Evolutionary conservation across 2,888 invertebrate species (phyloP).

Genomic region (Lymantria dispar): DNA sequence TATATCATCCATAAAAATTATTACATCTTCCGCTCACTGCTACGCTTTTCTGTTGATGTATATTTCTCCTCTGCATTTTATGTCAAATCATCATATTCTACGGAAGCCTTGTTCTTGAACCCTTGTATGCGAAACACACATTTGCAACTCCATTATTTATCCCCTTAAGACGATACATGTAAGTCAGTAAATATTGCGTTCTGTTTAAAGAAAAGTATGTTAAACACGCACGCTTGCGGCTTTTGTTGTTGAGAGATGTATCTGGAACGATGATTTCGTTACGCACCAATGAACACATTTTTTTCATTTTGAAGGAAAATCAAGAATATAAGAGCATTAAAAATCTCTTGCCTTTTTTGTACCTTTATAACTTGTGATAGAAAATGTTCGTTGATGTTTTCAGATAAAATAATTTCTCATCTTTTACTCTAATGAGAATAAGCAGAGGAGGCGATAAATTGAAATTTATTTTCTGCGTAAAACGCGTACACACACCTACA

Average conservation of each 20-base stretch:
- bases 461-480: conserved; percentile 63
- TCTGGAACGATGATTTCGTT: conserved; percentile 70
- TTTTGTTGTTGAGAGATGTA: conserved; percentile 71
- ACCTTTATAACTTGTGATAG: conserved; percentile 49
- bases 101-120: conserved; percentile 40
- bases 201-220: conserved; percentile 70
- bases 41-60: conserved; percentile 8
- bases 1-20: not conserved
- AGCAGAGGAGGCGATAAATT: conserved; percentile 63
- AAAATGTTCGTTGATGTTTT: conserved; percentile 57
- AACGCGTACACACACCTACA: conserved; percentile 51
- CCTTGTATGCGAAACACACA: conserved; percentile 54
- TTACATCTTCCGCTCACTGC: not conserved
- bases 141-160: conserved; percentile 66
- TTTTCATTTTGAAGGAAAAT: conserved; percentile 63
- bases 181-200: conserved; percentile 61
- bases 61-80: conserved; percentile 35
- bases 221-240: conserved; percentile 61
- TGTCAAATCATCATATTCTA: conserved; percentile 53
- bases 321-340: conserved; percentile 66
- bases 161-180: conserved; percentile 61
- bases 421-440: conserved; percentile 65
- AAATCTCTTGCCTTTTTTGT: conserved; percentile 54
- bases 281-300: conserved; percentile 72
- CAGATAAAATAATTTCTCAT: conserved; percentile 58